phyloP scores from a whole-genome alignment of 2,888 invertebrate species.

The Pyrocoelia pectoralis region DNA sequence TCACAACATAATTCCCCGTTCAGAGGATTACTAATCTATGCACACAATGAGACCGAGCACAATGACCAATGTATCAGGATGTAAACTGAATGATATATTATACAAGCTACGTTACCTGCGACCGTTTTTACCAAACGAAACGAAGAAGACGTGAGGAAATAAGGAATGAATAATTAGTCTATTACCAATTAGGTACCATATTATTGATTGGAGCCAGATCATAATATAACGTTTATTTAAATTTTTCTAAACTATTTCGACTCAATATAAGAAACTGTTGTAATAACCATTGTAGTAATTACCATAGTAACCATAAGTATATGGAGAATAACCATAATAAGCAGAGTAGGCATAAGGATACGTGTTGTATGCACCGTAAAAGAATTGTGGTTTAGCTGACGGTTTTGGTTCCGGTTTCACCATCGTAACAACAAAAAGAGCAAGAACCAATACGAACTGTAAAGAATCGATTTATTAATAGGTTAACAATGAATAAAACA shows the following conservation, averaged over 20 bases:
- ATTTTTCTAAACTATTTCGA: background rate
- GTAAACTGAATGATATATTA: no score
- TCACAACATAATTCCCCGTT: no score
- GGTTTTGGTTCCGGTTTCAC: slow-evolving; percentile 24
- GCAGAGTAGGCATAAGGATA: slow-evolving; percentile 7
- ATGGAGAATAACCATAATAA: background rate
- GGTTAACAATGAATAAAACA: background rate
- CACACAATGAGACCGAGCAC: no score
- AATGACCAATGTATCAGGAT: no score
- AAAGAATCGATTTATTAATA: slow-evolving; percentile 11
- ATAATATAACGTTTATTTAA: no score
- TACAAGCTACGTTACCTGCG: no score
- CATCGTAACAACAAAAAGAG: slow-evolving; percentile 31
- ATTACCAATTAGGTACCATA: no score
- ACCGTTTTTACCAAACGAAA: no score
- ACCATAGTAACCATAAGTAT: background rate
- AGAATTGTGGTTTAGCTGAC: slow-evolving; percentile 23
- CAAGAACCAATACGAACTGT: slow-evolving; percentile 32
- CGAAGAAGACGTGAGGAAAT: no score
- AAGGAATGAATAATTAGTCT: no score
- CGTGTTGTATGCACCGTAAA: background rate
- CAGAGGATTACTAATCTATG: no score
- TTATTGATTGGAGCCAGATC: no score
- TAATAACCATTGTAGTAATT: background rate
- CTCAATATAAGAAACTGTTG: background rate